phyloP scores from a whole-genome alignment of 64 coral and sea anemone species.

The Dendrophyllia cribrosa region DNA sequence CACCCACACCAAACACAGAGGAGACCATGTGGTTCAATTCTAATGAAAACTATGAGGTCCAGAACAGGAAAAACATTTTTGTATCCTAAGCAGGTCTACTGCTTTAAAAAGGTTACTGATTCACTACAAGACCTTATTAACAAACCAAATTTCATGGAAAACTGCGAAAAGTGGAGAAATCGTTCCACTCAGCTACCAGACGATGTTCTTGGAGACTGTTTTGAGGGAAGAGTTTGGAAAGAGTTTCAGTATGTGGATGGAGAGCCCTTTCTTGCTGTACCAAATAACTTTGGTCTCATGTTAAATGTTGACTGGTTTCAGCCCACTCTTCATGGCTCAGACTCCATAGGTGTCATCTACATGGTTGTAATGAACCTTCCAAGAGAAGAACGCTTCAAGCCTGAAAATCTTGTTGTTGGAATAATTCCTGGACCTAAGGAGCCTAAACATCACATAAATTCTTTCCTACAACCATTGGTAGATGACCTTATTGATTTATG shows the following conservation, averaged over 20 bases:
- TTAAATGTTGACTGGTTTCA: slow-evolving; percentile 71
- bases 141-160: slow-evolving; percentile 6
- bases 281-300: slow-evolving; percentile 63
- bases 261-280: slow-evolving; percentile 30
- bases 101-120: slow-evolving; percentile 26
- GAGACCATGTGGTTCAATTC: slow-evolving; percentile 5
- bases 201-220: slow-evolving; percentile 37
- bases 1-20: slow-evolving; percentile 28
- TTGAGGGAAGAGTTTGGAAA: slow-evolving; percentile 54
- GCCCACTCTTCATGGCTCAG: slow-evolving; percentile 16
- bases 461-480: slow-evolving; percentile 66
- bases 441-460: slow-evolving; percentile 55
- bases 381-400: slow-evolving; percentile 65
- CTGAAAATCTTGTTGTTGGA: slow-evolving; percentile 61
- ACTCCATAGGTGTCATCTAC: slow-evolving; percentile 73
- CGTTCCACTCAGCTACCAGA: neutral
- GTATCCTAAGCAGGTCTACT: slow-evolving; percentile 46
- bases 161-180: slow-evolving; percentile 39
- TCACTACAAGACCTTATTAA: slow-evolving; percentile 19
- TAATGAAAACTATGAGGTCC: slow-evolving; percentile 37
- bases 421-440: slow-evolving; percentile 77
- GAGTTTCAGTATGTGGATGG: slow-evolving; percentile 60
- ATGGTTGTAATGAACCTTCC: slow-evolving; percentile 78
- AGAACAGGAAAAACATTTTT: slow-evolving; percentile 20
- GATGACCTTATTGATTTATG: slow-evolving; percentile 57